Percentiles rank a stretch among this genome's conserved stretches.
phyloP scores from a whole-genome alignment of 2,888 invertebrate species.

The Bursaphelenchus okinawaensis region DNA sequence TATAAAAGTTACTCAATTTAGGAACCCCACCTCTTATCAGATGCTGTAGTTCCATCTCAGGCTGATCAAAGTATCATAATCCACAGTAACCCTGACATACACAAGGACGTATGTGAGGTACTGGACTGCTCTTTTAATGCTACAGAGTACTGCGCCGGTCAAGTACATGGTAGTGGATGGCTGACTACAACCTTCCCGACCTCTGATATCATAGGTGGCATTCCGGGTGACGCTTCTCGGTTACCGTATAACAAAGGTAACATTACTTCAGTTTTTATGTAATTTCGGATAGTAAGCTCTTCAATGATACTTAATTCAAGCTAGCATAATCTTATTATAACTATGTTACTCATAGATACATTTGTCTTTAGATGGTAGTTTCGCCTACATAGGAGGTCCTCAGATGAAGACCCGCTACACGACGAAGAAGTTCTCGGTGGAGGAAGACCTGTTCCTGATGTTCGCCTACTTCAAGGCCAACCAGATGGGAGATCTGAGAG shows the following conservation, averaged over 20 bases:
- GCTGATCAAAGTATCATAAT: background rate
- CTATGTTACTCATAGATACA: background rate
- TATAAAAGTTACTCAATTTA: background rate
- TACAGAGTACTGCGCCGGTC: slow-evolving; percentile 31
- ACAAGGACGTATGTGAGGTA: slow-evolving; percentile 26
- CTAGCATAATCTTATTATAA: too few relatives aligned
- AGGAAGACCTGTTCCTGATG: slow-evolving; percentile 38
- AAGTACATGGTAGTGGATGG: slow-evolving; percentile 32
- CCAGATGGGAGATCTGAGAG: slow-evolving; percentile 25
- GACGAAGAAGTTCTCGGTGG: slow-evolving; percentile 42
- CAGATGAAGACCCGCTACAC: slow-evolving; percentile 30
- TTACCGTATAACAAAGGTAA: slow-evolving; percentile 45
- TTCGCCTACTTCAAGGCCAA: slow-evolving; percentile 50
- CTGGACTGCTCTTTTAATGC: slow-evolving; percentile 41
- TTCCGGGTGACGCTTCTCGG: slow-evolving; percentile 43
- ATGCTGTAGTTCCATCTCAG: background rate
- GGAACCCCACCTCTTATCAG: background rate
- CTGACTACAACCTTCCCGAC: slow-evolving; percentile 29
- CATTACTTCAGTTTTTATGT: background rate
- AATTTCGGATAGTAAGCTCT: background rate
- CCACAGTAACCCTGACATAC: background rate
- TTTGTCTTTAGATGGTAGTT: slow-evolving; percentile 38
- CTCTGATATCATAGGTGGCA: slow-evolving; percentile 46
- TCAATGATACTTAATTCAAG: background rate
- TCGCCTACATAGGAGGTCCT: slow-evolving; percentile 44